phyloP scores from a whole-genome alignment of 2,113 vertebrate species.

The Bothrops jararaca region DNA sequence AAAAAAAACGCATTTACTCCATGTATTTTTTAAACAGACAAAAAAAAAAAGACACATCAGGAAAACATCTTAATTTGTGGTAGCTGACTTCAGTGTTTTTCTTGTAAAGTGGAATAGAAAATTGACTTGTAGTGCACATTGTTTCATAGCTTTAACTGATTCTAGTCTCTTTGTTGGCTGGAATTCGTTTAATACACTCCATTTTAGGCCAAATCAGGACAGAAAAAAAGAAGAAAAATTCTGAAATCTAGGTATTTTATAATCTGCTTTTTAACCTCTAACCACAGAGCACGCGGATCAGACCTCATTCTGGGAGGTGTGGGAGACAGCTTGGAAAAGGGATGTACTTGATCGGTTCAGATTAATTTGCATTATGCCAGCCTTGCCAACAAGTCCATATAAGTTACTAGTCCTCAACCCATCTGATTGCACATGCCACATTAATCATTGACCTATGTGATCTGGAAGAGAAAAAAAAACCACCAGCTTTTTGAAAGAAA shows the following conservation, averaged over 20 bases:
- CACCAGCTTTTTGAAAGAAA: not conserved
- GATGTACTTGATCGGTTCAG: conserved; percentile 71
- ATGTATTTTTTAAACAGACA: conserved; percentile 91
- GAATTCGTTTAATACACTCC: conserved; percentile 89
- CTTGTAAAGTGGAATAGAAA: conserved; percentile 82
- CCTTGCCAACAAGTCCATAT: not conserved
- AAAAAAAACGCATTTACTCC: conserved; percentile 80
- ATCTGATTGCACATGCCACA: not conserved
- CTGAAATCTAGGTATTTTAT: conserved; percentile 89
- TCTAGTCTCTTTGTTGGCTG: conserved; percentile 79
- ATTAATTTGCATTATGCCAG: conserved; percentile 6
- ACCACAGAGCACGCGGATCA: conserved; percentile 88
- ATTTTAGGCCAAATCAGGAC: conserved; percentile 92
- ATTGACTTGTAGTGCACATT: conserved; percentile 87
- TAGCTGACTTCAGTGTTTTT: conserved; percentile 87
- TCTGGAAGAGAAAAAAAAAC: not conserved
- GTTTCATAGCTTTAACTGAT: conserved; percentile 92
- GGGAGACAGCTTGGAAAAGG: conserved; percentile 82
- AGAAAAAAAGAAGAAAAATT: conserved; percentile 79
- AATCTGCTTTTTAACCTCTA: conserved; percentile 92
- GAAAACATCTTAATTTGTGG: conserved; percentile 84
- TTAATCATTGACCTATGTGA: not conserved
- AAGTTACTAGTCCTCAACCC: not conserved
- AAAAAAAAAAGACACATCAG: conserved; percentile 84
- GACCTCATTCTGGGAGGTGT: conserved; percentile 85